Evolutionary conservation across 2,797 vertebrate species (phyloP).

Genomic region (Falco biarmicus): DNA sequence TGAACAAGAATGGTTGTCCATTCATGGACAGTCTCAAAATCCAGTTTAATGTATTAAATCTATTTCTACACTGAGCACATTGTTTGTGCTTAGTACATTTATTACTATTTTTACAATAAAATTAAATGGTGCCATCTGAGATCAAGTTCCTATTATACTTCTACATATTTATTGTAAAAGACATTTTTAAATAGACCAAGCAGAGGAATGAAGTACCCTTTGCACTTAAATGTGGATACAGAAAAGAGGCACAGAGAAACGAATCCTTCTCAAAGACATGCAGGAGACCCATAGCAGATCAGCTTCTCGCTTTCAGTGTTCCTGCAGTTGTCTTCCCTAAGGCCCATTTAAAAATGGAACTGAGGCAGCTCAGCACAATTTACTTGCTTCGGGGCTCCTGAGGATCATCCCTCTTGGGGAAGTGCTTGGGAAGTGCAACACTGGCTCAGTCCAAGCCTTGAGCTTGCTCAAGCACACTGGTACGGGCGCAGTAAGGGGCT

Average conservation of each 20-base stretch:
- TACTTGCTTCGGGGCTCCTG: accelerated
- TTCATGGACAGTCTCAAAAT: slow-evolving; percentile 32
- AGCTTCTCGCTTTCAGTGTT: not conserved
- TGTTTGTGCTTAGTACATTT: slow-evolving; percentile 40
- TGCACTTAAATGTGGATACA: not conserved
- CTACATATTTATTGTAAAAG: not conserved
- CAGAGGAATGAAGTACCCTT: not conserved
- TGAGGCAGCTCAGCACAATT: not conserved
- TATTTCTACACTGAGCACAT: not conserved
- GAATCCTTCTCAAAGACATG: not conserved
- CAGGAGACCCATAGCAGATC: not conserved
- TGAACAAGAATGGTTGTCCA: not conserved
- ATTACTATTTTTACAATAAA: slow-evolving; percentile 2
- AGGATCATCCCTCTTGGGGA: not conserved
- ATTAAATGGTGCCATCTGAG: not conserved
- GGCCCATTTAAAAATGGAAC: accelerated
- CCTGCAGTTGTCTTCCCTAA: not conserved
- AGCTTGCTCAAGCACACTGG: not conserved
- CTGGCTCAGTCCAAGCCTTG: not conserved
- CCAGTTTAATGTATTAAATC: not conserved
- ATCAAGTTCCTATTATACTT: not conserved
- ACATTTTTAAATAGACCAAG: not conserved
- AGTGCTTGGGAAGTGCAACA: not conserved
- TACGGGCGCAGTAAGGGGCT: accelerated
- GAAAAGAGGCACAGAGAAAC: not conserved